phyloP scores from a whole-genome alignment of 2,113 vertebrate species.

The Bos taurus region ARS-UCD2.0 NC_037333.1:72108001-72108500 shows the following conservation, averaged over 20 bases:
- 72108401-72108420: not conserved
- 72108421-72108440: not conserved
- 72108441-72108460: not conserved
- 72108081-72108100: not conserved
- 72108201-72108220: not conserved
- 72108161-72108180: not conserved
- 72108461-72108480: not conserved
- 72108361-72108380: not conserved
- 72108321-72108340: not conserved
- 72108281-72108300: not conserved
- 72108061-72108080: not conserved
- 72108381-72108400: not conserved
- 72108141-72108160: not conserved
- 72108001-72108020: not conserved
- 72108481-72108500: not conserved
- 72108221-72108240: not conserved
- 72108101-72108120: not conserved
- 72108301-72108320: not conserved
- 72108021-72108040: not conserved
- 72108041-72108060: not conserved
- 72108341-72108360: not conserved
- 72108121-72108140: not conserved
- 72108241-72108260: not conserved
- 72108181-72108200: not conserved
- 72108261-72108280: not conserved